Percentiles rank a stretch among this genome's conserved stretches.
Evolutionary conservation across 2,113 vertebrate genomes (phyloP).

Genomic region (Laterallus jamaicensis): DNA sequence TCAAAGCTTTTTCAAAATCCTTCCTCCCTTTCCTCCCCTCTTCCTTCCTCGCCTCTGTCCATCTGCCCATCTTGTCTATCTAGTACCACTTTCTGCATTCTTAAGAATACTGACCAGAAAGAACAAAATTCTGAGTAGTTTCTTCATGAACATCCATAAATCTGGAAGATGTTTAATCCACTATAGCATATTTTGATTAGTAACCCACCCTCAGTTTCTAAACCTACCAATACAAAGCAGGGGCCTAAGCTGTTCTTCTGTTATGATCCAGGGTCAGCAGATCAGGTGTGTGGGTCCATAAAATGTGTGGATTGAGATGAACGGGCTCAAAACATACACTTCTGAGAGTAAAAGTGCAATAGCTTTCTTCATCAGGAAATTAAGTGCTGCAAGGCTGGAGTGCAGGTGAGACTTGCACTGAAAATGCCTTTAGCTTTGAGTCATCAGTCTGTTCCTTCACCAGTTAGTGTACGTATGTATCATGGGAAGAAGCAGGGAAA

Average conservation of each 20-base stretch:
- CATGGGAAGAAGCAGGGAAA: background rate
- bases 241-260: background rate
- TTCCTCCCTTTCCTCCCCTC: background rate
- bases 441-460: background rate
- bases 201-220: background rate
- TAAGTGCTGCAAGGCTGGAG: background rate
- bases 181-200: background rate
- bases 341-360: background rate
- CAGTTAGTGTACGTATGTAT: background rate
- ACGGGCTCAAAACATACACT: background rate
- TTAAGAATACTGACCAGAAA: background rate
- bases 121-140: background rate
- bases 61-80: background rate
- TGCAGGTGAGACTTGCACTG: background rate
- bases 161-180: background rate
- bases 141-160: background rate
- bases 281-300: background rate
- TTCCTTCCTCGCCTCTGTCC: background rate
- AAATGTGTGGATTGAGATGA: background rate
- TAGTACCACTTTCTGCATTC: background rate
- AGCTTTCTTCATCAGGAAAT: background rate
- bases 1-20: background rate
- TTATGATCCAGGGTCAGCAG: background rate
- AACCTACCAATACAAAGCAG: background rate
- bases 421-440: background rate